Evolutionary conservation across 2,797 vertebrate genomes (phyloP).

Genomic region (Megaceryle alcyon): DNA sequence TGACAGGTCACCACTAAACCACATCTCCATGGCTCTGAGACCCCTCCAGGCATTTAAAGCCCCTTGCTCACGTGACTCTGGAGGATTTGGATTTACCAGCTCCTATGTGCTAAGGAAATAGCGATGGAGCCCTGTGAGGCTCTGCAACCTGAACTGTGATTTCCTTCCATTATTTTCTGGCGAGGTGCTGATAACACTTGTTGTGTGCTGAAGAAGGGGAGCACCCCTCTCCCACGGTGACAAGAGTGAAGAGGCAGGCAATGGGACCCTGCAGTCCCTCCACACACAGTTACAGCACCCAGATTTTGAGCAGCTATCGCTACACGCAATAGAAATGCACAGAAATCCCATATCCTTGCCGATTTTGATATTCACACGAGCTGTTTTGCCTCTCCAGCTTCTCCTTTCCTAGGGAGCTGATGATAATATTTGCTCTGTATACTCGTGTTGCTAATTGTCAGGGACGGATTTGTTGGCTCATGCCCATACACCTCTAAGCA

Average conservation of each 20-base stretch:
- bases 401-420: background rate
- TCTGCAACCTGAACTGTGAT: background rate
- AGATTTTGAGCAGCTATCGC: background rate
- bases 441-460: background rate
- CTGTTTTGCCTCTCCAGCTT: background rate
- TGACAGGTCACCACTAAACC: background rate
- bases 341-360: background rate
- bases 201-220: background rate
- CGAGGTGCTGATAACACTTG: background rate
- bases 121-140: background rate
- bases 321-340: background rate
- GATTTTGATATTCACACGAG: background rate
- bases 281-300: background rate
- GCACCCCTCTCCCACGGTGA: background rate
- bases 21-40: background rate
- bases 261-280: background rate
- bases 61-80: background rate
- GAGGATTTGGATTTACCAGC: background rate
- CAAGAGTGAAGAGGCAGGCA: background rate
- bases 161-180: constrained; percentile 24
- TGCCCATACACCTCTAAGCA: background rate
- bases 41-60: background rate
- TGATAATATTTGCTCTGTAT: background rate
- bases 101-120: constrained; percentile 16
- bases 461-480: background rate